Conservation (phyloP, 2,113 vertebrate genomes). For the Hippocampus zosterae region DNA sequence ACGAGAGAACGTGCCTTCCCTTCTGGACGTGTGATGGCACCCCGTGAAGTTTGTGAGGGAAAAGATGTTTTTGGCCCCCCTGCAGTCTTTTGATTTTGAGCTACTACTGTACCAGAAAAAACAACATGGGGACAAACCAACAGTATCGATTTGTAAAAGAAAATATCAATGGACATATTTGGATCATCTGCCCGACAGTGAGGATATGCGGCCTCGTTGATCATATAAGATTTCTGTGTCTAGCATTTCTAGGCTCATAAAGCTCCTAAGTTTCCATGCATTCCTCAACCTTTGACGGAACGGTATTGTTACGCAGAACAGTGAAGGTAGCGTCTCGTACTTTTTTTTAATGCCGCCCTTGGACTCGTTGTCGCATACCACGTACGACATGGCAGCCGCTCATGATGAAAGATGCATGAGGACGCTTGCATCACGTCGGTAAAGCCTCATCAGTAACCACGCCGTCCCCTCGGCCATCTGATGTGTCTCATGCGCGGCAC, state of each 20-base stretch:
- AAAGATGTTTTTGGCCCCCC: not conserved
- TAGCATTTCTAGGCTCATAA: not conserved
- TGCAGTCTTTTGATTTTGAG: not conserved
- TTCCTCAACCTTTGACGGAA: not conserved
- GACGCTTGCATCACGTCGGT: constrained; percentile 28
- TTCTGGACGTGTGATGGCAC: not conserved
- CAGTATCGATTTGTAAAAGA: too few relatives aligned
- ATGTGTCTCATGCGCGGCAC: constrained; percentile 35
- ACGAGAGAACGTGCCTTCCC: not conserved
- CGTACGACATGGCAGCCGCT: not conserved
- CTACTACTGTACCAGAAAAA: not conserved
- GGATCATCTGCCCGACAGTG: too few relatives aligned
- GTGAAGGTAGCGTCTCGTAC: not conserved
- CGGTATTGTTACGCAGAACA: not conserved
- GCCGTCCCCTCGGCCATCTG: constrained; percentile 21
- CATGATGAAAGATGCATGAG: constrained; percentile 61
- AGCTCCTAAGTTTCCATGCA: not conserved
- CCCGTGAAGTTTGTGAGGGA: not conserved
- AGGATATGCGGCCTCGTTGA: too few relatives aligned
- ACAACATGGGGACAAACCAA: too few relatives aligned
- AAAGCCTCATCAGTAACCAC: constrained; percentile 56
- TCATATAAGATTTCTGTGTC: not conserved
- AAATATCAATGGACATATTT: too few relatives aligned
- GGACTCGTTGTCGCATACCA: constrained; percentile 20
- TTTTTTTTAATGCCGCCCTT: not conserved